A percentile compares a stretch with the other conserved stretches of the same genome.
Conservation (phyloP, 2,888 invertebrate species). For the Temnothorax rugatulus region DNA sequence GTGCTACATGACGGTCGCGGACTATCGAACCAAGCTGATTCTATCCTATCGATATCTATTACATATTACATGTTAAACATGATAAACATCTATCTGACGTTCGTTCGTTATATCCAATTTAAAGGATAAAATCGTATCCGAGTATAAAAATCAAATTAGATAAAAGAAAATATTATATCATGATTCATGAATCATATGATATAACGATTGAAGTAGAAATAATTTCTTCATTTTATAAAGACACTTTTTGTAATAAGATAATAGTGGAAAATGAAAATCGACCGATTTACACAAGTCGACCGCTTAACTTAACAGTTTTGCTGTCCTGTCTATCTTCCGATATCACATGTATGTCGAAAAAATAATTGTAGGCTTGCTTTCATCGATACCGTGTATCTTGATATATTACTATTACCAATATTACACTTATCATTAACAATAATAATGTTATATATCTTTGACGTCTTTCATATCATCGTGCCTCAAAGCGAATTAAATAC, state of each 20-base stretch:
- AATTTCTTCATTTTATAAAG: neutral
- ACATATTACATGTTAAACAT: no score
- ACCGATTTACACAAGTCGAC: conserved; percentile 6
- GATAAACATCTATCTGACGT: neutral
- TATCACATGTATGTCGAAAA: conserved; percentile 5
- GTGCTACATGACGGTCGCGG: conserved; percentile 1
- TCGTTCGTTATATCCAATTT: neutral
- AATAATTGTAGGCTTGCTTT: neutral
- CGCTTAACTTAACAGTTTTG: neutral
- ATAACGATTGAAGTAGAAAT: neutral
- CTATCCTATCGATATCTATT: neutral
- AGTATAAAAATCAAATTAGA: neutral
- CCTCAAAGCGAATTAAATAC: neutral
- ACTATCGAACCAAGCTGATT: neutral
- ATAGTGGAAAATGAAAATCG: neutral
- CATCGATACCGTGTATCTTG: no score
- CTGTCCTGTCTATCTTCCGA: neutral
- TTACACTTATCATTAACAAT: neutral
- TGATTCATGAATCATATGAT: neutral
- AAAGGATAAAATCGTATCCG: neutral
- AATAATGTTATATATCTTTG: neutral
- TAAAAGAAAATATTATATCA: neutral
- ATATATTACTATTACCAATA: neutral
- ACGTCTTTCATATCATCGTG: neutral
- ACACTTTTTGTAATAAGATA: neutral